Percentiles rank a stretch among this genome's conserved stretches.
phyloP scores from a whole-genome alignment of 2,888 invertebrate genomes.

The Trissolcus brochymenae region DNA sequence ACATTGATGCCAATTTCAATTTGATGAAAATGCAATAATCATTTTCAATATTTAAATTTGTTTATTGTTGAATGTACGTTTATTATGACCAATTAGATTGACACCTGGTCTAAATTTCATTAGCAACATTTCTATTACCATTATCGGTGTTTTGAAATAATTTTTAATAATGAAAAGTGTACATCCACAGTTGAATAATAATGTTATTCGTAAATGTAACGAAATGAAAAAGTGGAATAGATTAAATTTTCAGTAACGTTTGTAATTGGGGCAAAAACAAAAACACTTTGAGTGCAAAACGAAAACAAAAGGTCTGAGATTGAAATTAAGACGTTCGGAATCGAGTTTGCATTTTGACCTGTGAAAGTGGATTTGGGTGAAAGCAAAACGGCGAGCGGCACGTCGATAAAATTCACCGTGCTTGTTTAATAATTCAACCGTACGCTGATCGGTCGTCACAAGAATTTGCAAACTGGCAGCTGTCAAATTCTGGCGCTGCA shows the following conservation, averaged over 20 bases:
- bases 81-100: no score
- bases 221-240: neutral
- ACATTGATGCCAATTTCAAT: no score
- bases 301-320: neutral
- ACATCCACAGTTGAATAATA: neutral
- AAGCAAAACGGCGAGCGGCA: neutral
- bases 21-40: no score
- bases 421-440: neutral
- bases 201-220: neutral
- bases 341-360: neutral
- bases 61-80: no score
- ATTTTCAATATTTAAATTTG: no score
- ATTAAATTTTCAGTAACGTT: neutral
- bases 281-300: neutral
- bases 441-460: neutral
- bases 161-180: neutral
- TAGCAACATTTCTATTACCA: no score
- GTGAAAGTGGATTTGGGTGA: slow-evolving; percentile 17
- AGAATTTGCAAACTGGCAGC: slow-evolving; percentile 7
- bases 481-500: slow-evolving; percentile 4
- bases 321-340: neutral
- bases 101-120: no score
- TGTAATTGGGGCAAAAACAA: neutral
- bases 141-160: no score
- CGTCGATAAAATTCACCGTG: neutral